Conservation (phyloP, 2,797 vertebrate genomes). For the Lagodon rhomboides region DNA sequence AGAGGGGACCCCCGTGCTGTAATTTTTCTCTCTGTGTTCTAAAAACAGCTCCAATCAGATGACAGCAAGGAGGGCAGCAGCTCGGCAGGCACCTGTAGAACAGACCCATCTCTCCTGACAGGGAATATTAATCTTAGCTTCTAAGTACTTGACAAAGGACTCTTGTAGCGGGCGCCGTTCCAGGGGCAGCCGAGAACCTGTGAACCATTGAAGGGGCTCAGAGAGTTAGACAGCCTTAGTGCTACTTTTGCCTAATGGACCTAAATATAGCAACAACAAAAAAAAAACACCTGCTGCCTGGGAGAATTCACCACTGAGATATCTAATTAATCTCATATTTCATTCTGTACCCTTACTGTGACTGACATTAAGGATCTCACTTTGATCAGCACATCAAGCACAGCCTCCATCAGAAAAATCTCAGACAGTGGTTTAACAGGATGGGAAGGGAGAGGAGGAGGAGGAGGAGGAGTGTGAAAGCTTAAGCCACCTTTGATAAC, state of each 20-base stretch:
- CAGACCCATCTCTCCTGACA: conserved; percentile 76
- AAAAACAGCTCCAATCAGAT: conserved; percentile 81
- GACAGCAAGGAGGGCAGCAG: conserved; percentile 68
- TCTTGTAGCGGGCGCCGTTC: conserved; percentile 68
- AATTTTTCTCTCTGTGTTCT: conserved; percentile 73
- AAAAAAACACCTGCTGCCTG: conserved; percentile 82
- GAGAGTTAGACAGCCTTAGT: conserved; percentile 76
- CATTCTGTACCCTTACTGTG: conserved; percentile 72
- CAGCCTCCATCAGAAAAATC: conserved; percentile 66
- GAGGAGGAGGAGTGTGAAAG: conserved; percentile 47
- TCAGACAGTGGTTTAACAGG: conserved; percentile 60
- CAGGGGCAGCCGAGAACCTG: conserved; percentile 73
- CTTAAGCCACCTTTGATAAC: conserved; percentile 67
- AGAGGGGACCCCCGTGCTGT: conserved; percentile 67
- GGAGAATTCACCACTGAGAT: conserved; percentile 80
- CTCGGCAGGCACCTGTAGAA: conserved; percentile 81
- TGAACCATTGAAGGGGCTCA: conserved; percentile 76
- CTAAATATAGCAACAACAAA: conserved; percentile 82
- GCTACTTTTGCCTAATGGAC: conserved; percentile 79
- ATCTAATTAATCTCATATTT: conserved; percentile 86
- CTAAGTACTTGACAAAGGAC: conserved; percentile 78
- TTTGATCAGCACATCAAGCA: conserved; percentile 79
- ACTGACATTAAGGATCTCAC: conserved; percentile 81
- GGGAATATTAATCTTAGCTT: conserved; percentile 82
- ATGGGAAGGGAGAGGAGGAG: conserved; percentile 26